These are phyloP conservation scores for Drosophila subquinaria DNA, from an alignment of 2,888 invertebrate genomes.

Conservation along the genomic window DNA sequence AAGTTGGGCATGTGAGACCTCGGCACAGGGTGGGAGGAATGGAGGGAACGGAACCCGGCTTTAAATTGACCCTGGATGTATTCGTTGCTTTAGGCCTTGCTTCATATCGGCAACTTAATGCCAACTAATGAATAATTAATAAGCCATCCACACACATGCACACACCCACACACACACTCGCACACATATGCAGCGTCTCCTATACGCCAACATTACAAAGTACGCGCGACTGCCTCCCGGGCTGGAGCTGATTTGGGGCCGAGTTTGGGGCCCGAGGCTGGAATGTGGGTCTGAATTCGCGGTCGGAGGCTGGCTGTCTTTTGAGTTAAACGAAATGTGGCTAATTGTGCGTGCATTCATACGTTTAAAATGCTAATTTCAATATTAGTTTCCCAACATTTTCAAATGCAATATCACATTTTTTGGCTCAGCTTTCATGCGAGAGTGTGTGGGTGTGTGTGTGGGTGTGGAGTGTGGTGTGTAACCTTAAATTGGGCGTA, in stretches of 20 bases:
- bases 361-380: slow-evolving; percentile 80
- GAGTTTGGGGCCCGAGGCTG: slow-evolving; percentile 3
- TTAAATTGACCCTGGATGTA: slow-evolving; percentile 58
- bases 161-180: slow-evolving; percentile 12
- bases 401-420: slow-evolving; percentile 63
- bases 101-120: slow-evolving; percentile 71
- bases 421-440: slow-evolving; percentile 7
- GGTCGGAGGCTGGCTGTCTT: slow-evolving; percentile 50
- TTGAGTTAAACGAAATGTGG: slow-evolving; percentile 75
- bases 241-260: slow-evolving; percentile 5
- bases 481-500: slow-evolving; percentile 70
- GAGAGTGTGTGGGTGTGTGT: background rate
- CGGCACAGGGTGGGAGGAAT: background rate
- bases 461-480: background rate
- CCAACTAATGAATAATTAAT: slow-evolving; percentile 83
- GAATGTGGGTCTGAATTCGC: slow-evolving; percentile 1
- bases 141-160: slow-evolving; percentile 60
- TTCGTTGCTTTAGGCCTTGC: slow-evolving; percentile 47
- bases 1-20: slow-evolving; percentile 27
- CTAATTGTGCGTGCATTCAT: slow-evolving; percentile 80
- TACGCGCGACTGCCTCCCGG: slow-evolving; percentile 51
- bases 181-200: background rate
- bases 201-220: slow-evolving; percentile 25
- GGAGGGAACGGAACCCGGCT: slow-evolving; percentile 13
- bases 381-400: slow-evolving; percentile 70